phyloP scores from a whole-genome alignment of 92 coral and sea anemone species.

The Actinostola sp. region DNA sequence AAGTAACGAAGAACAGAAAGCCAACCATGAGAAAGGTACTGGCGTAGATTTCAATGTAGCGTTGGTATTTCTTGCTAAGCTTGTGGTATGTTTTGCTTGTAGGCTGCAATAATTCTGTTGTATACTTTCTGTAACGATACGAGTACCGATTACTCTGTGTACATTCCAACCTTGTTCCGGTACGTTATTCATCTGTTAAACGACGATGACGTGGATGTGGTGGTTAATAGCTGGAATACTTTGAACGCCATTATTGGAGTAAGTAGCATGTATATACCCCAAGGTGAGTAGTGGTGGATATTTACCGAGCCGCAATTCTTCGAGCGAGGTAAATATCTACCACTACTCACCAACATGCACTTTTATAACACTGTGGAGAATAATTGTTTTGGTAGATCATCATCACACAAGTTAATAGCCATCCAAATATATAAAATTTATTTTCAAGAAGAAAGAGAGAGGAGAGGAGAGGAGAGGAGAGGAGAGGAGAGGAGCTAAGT shows the following conservation, averaged over 20 bases:
- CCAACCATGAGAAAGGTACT: slow-evolving; percentile 85
- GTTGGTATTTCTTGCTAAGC: not conserved
- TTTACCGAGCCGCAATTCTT: too few relatives aligned
- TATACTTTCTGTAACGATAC: slow-evolving; percentile 76
- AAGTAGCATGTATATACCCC: too few relatives aligned
- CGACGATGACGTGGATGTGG: slow-evolving; percentile 73
- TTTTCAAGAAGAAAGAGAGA: too few relatives aligned
- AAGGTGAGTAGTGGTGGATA: too few relatives aligned
- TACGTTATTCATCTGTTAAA: slow-evolving; percentile 58
- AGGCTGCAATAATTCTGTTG: slow-evolving; percentile 78
- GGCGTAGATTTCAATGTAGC: not conserved
- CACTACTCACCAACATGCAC: too few relatives aligned
- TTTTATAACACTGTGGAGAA: too few relatives aligned
- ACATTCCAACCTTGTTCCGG: slow-evolving; percentile 68
- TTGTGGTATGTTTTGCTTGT: not conserved
- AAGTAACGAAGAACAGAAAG: slow-evolving; percentile 68
- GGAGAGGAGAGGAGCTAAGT: too few relatives aligned
- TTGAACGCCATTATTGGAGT: slow-evolving; percentile 78
- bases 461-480: too few relatives aligned
- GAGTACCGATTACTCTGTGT: slow-evolving; percentile 65
- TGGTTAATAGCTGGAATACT: slow-evolving; percentile 76
- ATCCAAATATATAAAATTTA: too few relatives aligned
- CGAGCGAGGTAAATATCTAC: too few relatives aligned
- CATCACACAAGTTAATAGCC: too few relatives aligned
- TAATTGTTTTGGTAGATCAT: too few relatives aligned